Percentiles rank a stretch among this genome's conserved stretches.
These are phyloP conservation scores for Limnephilus auricula DNA, from an alignment of 2,888 invertebrate species.

Conservation along the genomic window DNA sequence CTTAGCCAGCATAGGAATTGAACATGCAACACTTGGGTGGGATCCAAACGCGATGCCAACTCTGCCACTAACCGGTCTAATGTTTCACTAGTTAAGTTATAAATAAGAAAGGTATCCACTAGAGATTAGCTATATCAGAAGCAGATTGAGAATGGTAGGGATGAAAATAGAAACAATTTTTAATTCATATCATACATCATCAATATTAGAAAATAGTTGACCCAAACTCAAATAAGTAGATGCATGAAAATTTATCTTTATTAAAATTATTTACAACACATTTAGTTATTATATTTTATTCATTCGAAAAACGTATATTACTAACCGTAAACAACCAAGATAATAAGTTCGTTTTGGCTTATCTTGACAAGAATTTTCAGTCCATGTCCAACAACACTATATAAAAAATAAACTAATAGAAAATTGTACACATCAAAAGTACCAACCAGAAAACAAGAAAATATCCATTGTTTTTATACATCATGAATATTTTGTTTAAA, in stretches of 20 bases:
- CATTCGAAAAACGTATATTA: neutral
- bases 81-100: no score
- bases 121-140: neutral
- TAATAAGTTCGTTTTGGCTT: neutral
- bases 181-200: no score
- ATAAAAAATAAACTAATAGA: no score
- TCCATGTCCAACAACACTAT: neutral
- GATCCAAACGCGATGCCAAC: no score
- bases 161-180: neutral
- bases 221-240: neutral
- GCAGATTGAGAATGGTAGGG: neutral
- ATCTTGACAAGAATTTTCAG: neutral
- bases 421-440: neutral
- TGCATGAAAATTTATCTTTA: no score
- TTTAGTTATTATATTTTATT: no score
- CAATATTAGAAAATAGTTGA: neutral
- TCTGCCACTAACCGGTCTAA: no score
- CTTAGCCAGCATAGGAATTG: no score
- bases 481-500: neutral
- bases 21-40: no score
- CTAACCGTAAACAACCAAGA: neutral
- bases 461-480: neutral
- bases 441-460: neutral
- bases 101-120: neutral
- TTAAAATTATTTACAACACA: no score